phyloP scores from a whole-genome alignment of 2,888 invertebrate species.

The Drosophila kambysellisi region DNA sequence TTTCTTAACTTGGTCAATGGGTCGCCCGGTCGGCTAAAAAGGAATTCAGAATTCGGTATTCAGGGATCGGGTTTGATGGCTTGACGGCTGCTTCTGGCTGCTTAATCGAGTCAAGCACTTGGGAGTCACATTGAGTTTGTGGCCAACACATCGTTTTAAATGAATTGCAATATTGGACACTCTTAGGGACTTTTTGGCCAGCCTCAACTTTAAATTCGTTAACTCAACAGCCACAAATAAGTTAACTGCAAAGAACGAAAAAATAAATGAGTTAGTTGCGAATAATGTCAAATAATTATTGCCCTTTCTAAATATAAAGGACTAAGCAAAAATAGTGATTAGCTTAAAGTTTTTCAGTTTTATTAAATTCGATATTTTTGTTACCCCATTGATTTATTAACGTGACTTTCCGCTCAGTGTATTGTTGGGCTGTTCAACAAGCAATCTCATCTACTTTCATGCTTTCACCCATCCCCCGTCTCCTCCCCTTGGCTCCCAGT shows the following conservation, averaged over 20 bases:
- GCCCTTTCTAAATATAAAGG: neutral
- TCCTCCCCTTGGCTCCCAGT: neutral
- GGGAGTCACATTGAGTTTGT: constrained; percentile 12
- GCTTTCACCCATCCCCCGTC: neutral
- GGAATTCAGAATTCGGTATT: constrained; percentile 18
- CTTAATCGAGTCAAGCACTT: constrained; percentile 31
- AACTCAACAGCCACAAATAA: neutral
- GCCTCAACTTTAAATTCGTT: neutral
- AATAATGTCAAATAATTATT: neutral
- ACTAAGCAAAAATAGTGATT: neutral
- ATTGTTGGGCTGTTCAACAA: constrained; percentile 9
- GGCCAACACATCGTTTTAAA: neutral
- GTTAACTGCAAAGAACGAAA: neutral
- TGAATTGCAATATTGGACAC: neutral
- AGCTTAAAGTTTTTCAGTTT: neutral
- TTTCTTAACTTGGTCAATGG: constrained; percentile 80
- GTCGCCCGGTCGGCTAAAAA: constrained; percentile 56
- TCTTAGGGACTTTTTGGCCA: neutral
- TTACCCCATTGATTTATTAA: constrained; percentile 1
- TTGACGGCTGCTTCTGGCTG: constrained; percentile 14
- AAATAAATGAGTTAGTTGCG: neutral
- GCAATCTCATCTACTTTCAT: constrained; percentile 29
- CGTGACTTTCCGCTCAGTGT: constrained; percentile 23
- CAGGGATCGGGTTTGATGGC: constrained; percentile 1
- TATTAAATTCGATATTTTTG: neutral